Conservation (phyloP, 2,888 invertebrate species). For the Cosmorhoe ocellata region DNA sequence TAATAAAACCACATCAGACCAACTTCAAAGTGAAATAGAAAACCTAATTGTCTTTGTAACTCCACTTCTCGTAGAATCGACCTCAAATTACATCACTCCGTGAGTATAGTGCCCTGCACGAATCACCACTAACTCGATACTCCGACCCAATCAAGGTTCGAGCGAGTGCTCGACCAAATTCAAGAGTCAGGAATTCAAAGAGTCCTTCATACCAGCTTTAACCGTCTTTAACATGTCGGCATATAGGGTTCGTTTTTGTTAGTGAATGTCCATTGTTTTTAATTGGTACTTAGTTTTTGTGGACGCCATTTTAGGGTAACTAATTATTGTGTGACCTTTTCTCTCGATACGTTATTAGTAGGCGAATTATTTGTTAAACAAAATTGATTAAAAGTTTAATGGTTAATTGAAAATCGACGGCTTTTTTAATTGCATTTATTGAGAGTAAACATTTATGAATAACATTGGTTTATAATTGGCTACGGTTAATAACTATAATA, state of each 20-base stretch:
- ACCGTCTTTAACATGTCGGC: constrained; percentile 44
- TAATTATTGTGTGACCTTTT: constrained; percentile 39
- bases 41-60: constrained; percentile 26
- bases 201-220: constrained; percentile 43
- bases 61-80: constrained; percentile 32
- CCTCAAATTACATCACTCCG: constrained; percentile 36
- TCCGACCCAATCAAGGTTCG: constrained; percentile 62
- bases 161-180: constrained; percentile 58
- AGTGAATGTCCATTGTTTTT: constrained; percentile 55
- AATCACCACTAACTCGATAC: constrained; percentile 61
- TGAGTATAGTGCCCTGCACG: constrained; percentile 33
- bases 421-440: constrained; percentile 24
- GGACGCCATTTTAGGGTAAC: constrained; percentile 48
- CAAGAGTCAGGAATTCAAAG: constrained; percentile 50
- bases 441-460: constrained; percentile 11
- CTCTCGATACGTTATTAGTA: background rate
- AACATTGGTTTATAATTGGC: constrained; percentile 11
- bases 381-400: background rate
- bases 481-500: background rate
- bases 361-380: background rate
- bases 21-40: constrained; percentile 12
- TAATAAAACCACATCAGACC: constrained; percentile 2
- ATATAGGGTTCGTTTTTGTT: constrained; percentile 49
- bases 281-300: constrained; percentile 64
- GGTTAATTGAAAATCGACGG: constrained; percentile 11